Conservation (phyloP, 2,113 vertebrate species). For the Thamnophis sirtalis region DNA sequence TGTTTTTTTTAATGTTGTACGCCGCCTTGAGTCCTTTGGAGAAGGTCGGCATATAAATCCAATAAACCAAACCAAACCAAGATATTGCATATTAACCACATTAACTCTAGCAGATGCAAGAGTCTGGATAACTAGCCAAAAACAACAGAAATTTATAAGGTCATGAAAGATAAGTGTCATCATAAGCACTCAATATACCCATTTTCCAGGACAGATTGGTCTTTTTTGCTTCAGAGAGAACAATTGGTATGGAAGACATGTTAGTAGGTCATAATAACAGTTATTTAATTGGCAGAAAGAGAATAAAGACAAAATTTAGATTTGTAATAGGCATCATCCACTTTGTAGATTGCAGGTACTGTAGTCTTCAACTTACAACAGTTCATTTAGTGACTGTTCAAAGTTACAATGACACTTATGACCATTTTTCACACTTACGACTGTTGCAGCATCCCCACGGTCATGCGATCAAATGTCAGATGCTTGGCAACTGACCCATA, state of each 20-base stretch:
- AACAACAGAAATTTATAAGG: background rate
- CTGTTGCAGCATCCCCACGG: too few relatives aligned
- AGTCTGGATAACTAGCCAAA: background rate
- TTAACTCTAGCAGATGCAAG: background rate
- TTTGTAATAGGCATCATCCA: background rate
- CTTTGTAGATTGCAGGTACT: background rate
- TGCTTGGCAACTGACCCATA: too few relatives aligned
- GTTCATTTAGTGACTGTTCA: too few relatives aligned
- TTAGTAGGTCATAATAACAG: background rate
- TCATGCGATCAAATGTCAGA: too few relatives aligned
- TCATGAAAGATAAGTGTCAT: background rate
- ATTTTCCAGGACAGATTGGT: background rate
- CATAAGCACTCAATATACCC: background rate
- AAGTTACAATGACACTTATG: too few relatives aligned
- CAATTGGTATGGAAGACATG: background rate
- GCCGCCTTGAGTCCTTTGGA: too few relatives aligned
- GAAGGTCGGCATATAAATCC: too few relatives aligned
- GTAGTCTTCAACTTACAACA: too few relatives aligned
- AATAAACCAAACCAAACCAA: too few relatives aligned
- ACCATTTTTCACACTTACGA: too few relatives aligned
- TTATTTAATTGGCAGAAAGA: background rate
- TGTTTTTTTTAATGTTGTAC: too few relatives aligned
- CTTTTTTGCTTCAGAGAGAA: background rate
- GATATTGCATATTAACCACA: background rate
- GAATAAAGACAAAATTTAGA: background rate